These are phyloP conservation scores for Actenoides hombroni DNA, from an alignment of 2,113 vertebrate genomes.

Conservation along the genomic window DNA sequence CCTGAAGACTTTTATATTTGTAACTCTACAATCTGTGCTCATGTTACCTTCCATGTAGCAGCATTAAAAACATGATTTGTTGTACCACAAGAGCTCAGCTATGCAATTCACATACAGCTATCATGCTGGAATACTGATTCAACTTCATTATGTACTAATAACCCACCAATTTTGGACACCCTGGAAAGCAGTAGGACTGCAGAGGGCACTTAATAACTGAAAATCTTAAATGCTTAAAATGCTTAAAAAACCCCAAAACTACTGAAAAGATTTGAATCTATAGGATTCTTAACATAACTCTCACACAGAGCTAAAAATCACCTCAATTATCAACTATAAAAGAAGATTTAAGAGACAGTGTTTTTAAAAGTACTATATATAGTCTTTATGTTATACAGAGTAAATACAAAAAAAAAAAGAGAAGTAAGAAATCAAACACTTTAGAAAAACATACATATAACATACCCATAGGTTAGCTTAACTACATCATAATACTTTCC, in stretches of 20 bases:
- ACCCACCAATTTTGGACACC: not conserved
- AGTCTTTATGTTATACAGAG: not conserved
- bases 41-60: not conserved
- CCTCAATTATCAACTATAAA: not conserved
- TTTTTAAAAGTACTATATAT: not conserved
- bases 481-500: not conserved
- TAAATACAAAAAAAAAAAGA: not conserved
- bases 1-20: not conserved
- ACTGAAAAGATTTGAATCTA: not conserved
- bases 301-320: not conserved
- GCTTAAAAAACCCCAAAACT: not conserved
- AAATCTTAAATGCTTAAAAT: not conserved
- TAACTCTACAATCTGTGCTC: not conserved
- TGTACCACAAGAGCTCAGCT: not conserved
- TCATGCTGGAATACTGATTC: not conserved
- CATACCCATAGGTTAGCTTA: not conserved
- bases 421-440: not conserved
- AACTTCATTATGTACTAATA: not conserved
- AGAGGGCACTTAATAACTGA: not conserved
- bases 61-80: not conserved
- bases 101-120: not conserved
- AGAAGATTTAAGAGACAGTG: not conserved
- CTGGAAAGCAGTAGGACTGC: not conserved
- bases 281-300: not conserved
- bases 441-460: not conserved